Conservation (phyloP, 2,888 invertebrate genomes). For the Calephelis perditalis region DNA sequence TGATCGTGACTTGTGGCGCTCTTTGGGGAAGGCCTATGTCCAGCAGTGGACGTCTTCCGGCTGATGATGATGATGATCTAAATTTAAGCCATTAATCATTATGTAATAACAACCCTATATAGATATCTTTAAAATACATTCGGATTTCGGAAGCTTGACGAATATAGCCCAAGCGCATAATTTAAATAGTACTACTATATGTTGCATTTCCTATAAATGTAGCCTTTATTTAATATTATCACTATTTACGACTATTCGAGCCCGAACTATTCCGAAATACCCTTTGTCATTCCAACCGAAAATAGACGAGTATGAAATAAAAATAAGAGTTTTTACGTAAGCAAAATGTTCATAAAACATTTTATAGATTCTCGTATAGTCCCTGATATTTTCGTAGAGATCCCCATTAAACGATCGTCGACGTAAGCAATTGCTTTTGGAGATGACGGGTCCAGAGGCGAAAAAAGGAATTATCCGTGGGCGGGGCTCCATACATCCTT, state of each 20-base stretch:
- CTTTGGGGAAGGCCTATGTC: too few species aligned
- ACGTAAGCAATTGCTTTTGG: conserved; percentile 12
- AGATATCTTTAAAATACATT: too few species aligned
- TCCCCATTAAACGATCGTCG: conserved; percentile 12
- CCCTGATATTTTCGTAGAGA: conserved; percentile 9
- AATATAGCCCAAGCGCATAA: too few species aligned
- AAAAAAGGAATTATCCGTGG: conserved; percentile 18
- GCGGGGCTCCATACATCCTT: conserved; percentile 19
- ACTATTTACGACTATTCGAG: background rate
- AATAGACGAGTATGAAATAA: background rate
- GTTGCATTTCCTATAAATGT: too few species aligned
- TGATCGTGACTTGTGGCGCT: too few species aligned
- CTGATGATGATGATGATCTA: too few species aligned
- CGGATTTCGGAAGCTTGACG: too few species aligned
- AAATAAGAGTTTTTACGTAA: background rate
- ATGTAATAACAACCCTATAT: too few species aligned
- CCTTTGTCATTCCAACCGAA: background rate
- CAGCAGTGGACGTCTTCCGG: too few species aligned
- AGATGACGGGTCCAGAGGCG: conserved; percentile 14
- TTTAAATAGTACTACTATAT: too few species aligned
- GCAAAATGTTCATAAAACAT: conserved; percentile 10
- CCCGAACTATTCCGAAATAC: background rate
- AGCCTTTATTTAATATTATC: too few species aligned
- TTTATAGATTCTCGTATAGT: conserved; percentile 11
- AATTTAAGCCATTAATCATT: too few species aligned